These are phyloP conservation scores for Sakesphorus luctuosus DNA, from an alignment of 2,113 vertebrate genomes.

Conservation along the genomic window DNA sequence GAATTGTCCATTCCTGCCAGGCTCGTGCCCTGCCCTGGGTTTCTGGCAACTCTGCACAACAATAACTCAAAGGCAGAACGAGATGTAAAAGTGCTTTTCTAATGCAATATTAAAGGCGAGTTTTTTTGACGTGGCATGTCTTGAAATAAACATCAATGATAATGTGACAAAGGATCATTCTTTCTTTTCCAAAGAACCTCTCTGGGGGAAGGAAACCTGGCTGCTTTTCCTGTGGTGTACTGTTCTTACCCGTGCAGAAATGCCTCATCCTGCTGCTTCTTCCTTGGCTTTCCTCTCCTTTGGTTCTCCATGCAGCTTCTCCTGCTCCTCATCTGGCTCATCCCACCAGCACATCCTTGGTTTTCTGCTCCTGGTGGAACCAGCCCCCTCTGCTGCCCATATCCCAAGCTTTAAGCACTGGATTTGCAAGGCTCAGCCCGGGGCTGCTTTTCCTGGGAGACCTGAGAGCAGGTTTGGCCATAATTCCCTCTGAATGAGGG, in stretches of 20 bases:
- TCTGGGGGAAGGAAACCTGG: conserved; percentile 35
- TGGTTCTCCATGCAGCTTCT: conserved; percentile 14
- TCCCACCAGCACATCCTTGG: conserved; percentile 7
- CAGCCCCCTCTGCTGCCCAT: neutral
- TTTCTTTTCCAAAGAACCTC: conserved; percentile 69
- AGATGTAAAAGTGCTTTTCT: conserved; percentile 80
- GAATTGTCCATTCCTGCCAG: conserved; percentile 40
- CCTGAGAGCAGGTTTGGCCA: neutral
- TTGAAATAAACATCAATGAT: conserved; percentile 81
- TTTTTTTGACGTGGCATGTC: conserved; percentile 80
- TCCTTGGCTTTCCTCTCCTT: neutral
- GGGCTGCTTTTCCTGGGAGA: neutral
- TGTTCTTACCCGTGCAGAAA: conserved; percentile 20
- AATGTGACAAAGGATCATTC: conserved; percentile 70
- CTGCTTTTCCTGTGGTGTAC: conserved; percentile 56
- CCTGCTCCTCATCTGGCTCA: conserved; percentile 6
- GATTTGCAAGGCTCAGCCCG: neutral
- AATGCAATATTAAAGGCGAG: conserved; percentile 77
- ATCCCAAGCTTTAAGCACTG: neutral
- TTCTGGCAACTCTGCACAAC: conserved; percentile 70
- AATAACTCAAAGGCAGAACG: conserved; percentile 64
- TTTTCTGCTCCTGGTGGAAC: conserved; percentile 41
- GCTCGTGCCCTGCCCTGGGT: conserved; percentile 43
- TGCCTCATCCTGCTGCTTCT: conserved; percentile 47
- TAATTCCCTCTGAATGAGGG: neutral